A percentile compares a stretch with the other conserved stretches of the same genome.
phyloP scores from a whole-genome alignment of 2,113 vertebrate species.

The Physeter macrocephalus region DNA sequence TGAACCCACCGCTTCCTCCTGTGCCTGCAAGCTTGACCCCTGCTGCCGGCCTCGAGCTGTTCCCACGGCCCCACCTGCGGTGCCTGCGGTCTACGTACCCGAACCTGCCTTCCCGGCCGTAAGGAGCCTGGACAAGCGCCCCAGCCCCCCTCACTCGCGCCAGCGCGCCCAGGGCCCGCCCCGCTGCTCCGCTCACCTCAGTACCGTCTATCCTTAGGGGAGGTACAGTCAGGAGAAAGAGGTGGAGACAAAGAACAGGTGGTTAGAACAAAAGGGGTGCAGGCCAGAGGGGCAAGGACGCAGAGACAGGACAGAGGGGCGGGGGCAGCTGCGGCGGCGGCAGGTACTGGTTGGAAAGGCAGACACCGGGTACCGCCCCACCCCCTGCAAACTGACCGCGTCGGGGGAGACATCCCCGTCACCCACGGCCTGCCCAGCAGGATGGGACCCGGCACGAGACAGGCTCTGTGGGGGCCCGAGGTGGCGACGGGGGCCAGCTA shows the following conservation, averaged over 20 bases:
- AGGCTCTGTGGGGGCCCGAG: neutral
- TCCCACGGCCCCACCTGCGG: rapidly evolving
- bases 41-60: no score
- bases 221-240: conserved; percentile 84
- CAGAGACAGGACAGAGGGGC: conserved; percentile 37
- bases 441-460: neutral
- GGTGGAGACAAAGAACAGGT: conserved; percentile 83
- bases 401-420: rapidly evolving
- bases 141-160: conserved; percentile 34
- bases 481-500: neutral
- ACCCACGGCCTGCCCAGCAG: neutral
- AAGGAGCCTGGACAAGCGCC: neutral
- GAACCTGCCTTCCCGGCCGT: neutral
- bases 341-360: neutral
- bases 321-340: rapidly evolving
- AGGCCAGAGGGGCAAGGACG: conserved; percentile 27
- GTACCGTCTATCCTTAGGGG: conserved; percentile 94
- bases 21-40: neutral
- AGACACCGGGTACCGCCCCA: neutral
- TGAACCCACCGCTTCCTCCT: neutral
- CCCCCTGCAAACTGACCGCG: neutral
- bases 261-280: conserved; percentile 79
- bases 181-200: conserved; percentile 90
- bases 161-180: conserved; percentile 50
- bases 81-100: neutral